Base-by-base conservation (phyloP, 2,113 vertebrate species). In the Oncorhynchus mykiss region DNA sequence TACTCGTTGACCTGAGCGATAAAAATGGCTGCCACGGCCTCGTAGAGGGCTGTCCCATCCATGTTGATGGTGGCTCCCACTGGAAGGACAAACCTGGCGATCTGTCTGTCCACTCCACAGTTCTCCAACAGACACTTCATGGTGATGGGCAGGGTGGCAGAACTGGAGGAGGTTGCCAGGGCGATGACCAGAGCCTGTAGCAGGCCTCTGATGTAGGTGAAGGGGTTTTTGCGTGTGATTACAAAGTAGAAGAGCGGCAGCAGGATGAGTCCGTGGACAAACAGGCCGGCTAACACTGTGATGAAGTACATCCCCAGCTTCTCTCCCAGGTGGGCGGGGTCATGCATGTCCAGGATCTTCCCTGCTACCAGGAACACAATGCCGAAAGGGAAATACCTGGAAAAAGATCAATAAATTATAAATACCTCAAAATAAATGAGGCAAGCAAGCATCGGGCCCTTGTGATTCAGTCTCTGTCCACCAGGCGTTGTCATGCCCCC, bases 41-140 rank as follows among this genome's bases (percentile, higher is more conserved):
- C 95, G 0, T 97, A 96, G 8, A 96, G 93, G 0, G 96, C 96
- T 0, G 95, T 96, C 65, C 95, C 95, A 0, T 96, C 95, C 95
- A 96, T 96, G 85, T 96, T 96, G 88, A 96, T 97, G 77, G 95
- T 97, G 75, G 95, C 95, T 0, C 96, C 96, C 0, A 96, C 95
- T 0, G 96, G 96, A 0, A 96, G 92, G 25, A 97, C 96, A 0
- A 97, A 96, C 0, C 95, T 93, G 0, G 96, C 95, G 5, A 97
- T 95, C 0, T 95, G 95, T 0, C 95, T 80, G 89, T 97, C 95
- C 0, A 96, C 94, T 0, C 92, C 70, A 0, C 96, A 96, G 93
- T 96, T 96, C 78, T 97, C 96, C 89, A 96, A 75, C 75, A 97
- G 89, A 88, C 96, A 96, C 91, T 96, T 96, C 82, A 97, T 95